Conservation (phyloP, 2,797 vertebrate genomes). For the Silurus lanzhouensis region DNA sequence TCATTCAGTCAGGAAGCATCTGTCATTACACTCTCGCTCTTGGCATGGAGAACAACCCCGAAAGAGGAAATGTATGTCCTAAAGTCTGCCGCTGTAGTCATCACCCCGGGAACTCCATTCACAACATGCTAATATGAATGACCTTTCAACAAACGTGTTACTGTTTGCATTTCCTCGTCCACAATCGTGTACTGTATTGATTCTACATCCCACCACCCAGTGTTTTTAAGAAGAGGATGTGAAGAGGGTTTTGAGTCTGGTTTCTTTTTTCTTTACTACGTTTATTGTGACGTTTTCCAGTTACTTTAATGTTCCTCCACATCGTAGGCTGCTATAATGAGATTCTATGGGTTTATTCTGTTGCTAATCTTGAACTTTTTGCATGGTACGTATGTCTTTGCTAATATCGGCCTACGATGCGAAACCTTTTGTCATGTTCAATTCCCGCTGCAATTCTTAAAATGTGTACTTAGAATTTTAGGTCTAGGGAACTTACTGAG, state of each 20-base stretch:
- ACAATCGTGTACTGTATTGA: neutral
- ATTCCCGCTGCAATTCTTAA: neutral
- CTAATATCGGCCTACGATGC: neutral
- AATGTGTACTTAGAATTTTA: neutral
- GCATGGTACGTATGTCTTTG: neutral
- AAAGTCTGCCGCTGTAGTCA: neutral
- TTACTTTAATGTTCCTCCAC: no score
- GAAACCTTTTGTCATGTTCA: neutral
- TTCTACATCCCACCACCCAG: neutral
- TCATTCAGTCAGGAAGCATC: neutral
- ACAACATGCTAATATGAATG: neutral
- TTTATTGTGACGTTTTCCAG: no score
- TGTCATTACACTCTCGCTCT: neutral
- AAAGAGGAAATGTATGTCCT: neutral
- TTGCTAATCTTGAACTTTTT: neutral
- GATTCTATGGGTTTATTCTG: neutral
- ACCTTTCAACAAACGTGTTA: neutral
- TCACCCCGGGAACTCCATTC: neutral
- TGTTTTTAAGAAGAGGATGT: neutral
- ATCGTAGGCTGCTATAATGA: no score
- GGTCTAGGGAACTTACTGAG: neutral
- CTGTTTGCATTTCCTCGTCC: neutral
- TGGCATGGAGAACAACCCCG: neutral
- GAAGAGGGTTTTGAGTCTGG: no score
- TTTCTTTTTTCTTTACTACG: no score